phyloP scores from a whole-genome alignment of 2,888 invertebrate genomes.

The Apomyelois bistriatella region DNA sequence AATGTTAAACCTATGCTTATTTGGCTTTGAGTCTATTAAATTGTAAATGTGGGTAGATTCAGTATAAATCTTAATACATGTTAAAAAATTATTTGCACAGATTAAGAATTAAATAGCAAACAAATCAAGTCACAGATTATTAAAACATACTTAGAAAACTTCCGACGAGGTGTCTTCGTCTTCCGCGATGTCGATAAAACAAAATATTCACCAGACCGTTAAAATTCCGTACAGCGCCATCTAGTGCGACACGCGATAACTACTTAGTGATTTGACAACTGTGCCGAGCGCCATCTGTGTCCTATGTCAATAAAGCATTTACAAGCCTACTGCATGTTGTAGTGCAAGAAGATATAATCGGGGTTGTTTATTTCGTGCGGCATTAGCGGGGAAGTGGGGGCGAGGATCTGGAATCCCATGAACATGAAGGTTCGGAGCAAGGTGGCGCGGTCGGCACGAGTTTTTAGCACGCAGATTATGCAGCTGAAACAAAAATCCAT shows the following conservation, averaged over 20 bases:
- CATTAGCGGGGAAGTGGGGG: conserved; percentile 85
- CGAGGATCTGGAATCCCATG: conserved; percentile 94
- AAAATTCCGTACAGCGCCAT: too few species aligned
- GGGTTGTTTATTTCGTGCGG: conserved; percentile 78
- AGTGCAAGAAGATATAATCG: conserved; percentile 78
- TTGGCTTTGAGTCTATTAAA: too few species aligned
- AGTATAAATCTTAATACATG: too few species aligned
- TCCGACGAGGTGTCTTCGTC: too few species aligned
- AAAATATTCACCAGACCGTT: too few species aligned
- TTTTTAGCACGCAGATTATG: conserved; percentile 88
- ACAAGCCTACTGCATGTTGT: conserved; percentile 61
- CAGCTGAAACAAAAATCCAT: conserved; percentile 46
- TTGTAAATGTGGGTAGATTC: too few species aligned
- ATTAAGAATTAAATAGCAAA: too few species aligned
- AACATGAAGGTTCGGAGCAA: conserved; percentile 98
- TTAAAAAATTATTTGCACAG: too few species aligned
- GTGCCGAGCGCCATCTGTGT: not conserved
- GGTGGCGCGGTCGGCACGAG: conserved; percentile 90
- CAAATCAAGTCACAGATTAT: not conserved
- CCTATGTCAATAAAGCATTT: not conserved
- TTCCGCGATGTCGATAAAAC: too few species aligned
- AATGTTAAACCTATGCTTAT: too few species aligned
- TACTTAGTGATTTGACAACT: not conserved
- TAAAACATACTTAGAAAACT: too few species aligned
- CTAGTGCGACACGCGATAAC: not conserved